phyloP scores from a whole-genome alignment of 2,888 invertebrate species.

The Rotaria sp. region DNA sequence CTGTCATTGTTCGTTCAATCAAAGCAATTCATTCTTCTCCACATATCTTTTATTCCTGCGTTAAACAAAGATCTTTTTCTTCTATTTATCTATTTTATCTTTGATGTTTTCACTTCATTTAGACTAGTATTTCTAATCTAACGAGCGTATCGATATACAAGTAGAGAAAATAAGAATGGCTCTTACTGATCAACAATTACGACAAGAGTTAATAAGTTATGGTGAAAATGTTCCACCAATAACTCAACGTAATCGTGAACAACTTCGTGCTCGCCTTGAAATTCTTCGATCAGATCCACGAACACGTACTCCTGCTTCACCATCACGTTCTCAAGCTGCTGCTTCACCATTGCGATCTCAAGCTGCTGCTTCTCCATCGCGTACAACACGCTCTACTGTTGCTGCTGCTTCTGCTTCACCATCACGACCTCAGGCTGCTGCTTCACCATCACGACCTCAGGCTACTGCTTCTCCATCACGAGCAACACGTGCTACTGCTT shows the following conservation, averaged over 20 bases:
- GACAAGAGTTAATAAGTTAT: not conserved
- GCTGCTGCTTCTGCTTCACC: no score
- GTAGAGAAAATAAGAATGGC: not conserved
- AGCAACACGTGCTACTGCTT: not conserved
- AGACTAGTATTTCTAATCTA: not conserved
- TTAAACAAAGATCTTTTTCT: not conserved
- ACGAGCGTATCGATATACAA: not conserved
- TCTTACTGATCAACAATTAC: slow-evolving; percentile 9
- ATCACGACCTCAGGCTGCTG: not conserved
- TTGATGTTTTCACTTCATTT: not conserved
- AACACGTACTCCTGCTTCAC: not conserved
- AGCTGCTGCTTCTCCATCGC: not conserved
- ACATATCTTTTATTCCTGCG: not conserved
- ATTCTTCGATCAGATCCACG: not conserved
- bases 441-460: not conserved
- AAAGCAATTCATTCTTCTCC: not conserved
- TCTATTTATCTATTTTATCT: not conserved
- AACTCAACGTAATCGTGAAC: slow-evolving; percentile 12
- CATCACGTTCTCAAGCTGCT: not conserved
- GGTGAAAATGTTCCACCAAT: slow-evolving; percentile 17
- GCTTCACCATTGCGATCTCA: not conserved
- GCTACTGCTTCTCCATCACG: not conserved
- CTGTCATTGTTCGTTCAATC: not conserved
- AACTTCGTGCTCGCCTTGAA: not conserved
- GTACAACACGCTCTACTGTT: not conserved